phyloP scores from a whole-genome alignment of 1,140 invertebrate genomes.

The Pantala flavescens region DNA sequence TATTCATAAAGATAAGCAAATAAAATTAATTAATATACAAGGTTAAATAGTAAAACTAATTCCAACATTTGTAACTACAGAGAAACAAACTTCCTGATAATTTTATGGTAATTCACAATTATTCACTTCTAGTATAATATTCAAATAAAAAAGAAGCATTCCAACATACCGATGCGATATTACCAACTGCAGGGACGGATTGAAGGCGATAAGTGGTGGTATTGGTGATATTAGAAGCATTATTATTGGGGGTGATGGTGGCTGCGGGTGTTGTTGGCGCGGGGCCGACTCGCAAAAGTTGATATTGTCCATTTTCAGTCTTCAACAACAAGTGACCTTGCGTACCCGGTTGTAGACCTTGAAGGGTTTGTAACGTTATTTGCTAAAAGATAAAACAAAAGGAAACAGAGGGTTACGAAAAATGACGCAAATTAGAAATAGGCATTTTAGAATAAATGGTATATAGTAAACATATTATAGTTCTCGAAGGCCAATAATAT shows the following conservation, averaged over 20 bases:
- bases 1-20: conserved; percentile 30
- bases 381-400: conserved; percentile 39
- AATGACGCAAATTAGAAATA: no score
- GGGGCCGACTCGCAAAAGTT: conserved; percentile 76
- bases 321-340: conserved; percentile 80
- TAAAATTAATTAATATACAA: conserved; percentile 26
- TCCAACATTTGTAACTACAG: no score
- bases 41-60: no score
- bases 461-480: no score
- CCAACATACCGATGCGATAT: not conserved
- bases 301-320: conserved; percentile 90
- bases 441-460: no score
- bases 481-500: no score
- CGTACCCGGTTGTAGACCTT: conserved; percentile 68
- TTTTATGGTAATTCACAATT: no score
- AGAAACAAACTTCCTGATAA: no score
- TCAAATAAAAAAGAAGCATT: no score
- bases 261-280: conserved; percentile 46
- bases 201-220: conserved; percentile 44
- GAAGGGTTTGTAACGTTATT: conserved; percentile 74
- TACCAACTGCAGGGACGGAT: conserved; percentile 46
- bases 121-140: no score
- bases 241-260: conserved; percentile 45
- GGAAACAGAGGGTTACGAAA: no score
- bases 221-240: conserved; percentile 34